A percentile compares a stretch with the other conserved stretches of the same genome.
These are phyloP conservation scores for Aptenodytes patagonicus DNA, from an alignment of 2,113 vertebrate species.

Conservation along the genomic window DNA sequence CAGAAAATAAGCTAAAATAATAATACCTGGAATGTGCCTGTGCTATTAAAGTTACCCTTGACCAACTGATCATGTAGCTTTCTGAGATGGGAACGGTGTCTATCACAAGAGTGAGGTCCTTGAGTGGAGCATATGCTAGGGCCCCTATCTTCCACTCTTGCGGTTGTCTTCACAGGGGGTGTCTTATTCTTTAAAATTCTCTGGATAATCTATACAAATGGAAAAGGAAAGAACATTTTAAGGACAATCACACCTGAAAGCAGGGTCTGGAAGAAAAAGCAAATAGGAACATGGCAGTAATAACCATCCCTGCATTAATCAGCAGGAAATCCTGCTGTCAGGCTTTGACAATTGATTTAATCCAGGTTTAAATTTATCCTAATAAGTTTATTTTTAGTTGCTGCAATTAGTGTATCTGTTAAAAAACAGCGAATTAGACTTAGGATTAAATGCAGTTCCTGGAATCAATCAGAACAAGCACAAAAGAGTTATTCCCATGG, in stretches of 20 bases:
- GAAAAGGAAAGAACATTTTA: neutral
- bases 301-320: neutral
- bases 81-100: neutral
- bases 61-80: neutral
- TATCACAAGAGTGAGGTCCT: neutral
- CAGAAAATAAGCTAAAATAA: neutral
- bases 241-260: neutral
- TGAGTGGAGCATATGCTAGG: neutral
- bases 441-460: neutral
- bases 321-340: neutral
- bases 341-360: neutral
- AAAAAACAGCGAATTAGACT: neutral
- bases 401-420: neutral
- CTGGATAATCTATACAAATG: neutral
- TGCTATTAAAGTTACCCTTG: neutral
- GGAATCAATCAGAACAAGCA: neutral
- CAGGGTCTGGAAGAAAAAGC: neutral
- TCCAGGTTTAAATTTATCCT: neutral
- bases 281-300: neutral
- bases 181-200: neutral
- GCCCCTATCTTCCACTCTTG: neutral
- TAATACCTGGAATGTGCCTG: neutral
- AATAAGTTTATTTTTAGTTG: neutral
- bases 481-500: neutral
- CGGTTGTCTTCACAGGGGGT: neutral